Conservation (phyloP, 2,888 invertebrate species). For the Chydorus sphaericus region DNA sequence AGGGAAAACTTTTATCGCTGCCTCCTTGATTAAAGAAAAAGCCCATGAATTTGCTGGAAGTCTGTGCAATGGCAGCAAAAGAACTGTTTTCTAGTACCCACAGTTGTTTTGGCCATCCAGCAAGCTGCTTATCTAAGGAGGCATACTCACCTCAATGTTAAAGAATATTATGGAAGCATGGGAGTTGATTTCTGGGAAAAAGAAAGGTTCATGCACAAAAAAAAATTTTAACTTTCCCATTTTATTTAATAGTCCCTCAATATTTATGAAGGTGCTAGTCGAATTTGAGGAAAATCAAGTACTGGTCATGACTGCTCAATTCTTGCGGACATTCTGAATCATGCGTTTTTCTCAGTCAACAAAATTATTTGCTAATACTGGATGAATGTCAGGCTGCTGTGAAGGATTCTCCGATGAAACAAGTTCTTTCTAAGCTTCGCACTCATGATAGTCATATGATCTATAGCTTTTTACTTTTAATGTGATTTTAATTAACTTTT, state of each 20-base stretch:
- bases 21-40: conserved; percentile 50
- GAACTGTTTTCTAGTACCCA: conserved; percentile 57
- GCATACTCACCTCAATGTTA: not conserved
- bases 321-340: conserved; percentile 50
- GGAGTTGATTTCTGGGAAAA: not conserved
- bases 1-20: conserved; percentile 86
- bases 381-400: conserved; percentile 92
- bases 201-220: not conserved
- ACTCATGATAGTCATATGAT: not conserved
- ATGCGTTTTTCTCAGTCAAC: conserved; percentile 33
- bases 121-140: conserved; percentile 48
- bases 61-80: conserved; percentile 48
- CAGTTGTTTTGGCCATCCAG: conserved; percentile 62
- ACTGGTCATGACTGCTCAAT: conserved; percentile 72
- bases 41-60: conserved; percentile 37
- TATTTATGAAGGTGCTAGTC: no score
- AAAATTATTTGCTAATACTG: conserved; percentile 60
- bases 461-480: not conserved
- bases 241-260: no score
- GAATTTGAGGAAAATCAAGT: conserved; percentile 50
- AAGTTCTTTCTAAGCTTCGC: conserved; percentile 37
- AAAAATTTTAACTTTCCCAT: not conserved
- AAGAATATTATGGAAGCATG: not conserved
- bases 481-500: not conserved
- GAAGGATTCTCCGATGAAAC: conserved; percentile 62